phyloP scores from a whole-genome alignment of 2,797 vertebrate species.

The Semotilus atromaculatus region DNA sequence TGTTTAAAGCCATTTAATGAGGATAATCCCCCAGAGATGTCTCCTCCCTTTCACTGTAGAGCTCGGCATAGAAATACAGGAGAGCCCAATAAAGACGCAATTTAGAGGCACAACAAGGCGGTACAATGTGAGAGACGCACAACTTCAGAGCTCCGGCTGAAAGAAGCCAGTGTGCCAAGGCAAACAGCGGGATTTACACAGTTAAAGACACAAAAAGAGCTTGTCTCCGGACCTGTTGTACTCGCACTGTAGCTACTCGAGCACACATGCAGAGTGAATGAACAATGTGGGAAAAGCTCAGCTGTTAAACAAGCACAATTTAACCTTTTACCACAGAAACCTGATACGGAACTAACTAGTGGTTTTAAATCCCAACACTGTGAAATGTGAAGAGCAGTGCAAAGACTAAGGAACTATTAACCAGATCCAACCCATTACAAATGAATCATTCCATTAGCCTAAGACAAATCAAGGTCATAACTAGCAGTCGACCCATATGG shows the following conservation, averaged over 20 bases:
- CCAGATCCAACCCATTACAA: neutral
- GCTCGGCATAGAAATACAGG: constrained; percentile 51
- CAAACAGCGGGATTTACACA: constrained; percentile 65
- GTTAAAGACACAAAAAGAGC: constrained; percentile 39
- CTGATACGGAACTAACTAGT: neutral
- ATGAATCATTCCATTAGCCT: constrained; percentile 16
- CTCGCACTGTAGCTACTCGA: constrained; percentile 25
- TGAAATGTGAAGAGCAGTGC: neutral
- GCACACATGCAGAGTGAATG: neutral
- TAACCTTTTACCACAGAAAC: neutral
- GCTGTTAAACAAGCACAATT: neutral
- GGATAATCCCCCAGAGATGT: constrained; percentile 68
- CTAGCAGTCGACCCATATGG: neutral
- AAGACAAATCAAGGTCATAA: constrained; percentile 29
- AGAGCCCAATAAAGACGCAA: constrained; percentile 62
- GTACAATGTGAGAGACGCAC: constrained; percentile 72
- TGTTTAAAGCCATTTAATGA: constrained; percentile 75
- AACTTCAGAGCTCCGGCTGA: constrained; percentile 65
- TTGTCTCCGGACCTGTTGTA: constrained; percentile 61
- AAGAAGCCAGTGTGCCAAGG: constrained; percentile 74
- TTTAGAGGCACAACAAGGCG: constrained; percentile 71
- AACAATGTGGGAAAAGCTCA: neutral
- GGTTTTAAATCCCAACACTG: neutral
- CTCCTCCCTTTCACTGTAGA: constrained; percentile 66
- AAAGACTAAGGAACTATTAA: constrained; percentile 6